Conservation (phyloP, 2,888 invertebrate genomes). For the Standfussiana lucernea region DNA sequence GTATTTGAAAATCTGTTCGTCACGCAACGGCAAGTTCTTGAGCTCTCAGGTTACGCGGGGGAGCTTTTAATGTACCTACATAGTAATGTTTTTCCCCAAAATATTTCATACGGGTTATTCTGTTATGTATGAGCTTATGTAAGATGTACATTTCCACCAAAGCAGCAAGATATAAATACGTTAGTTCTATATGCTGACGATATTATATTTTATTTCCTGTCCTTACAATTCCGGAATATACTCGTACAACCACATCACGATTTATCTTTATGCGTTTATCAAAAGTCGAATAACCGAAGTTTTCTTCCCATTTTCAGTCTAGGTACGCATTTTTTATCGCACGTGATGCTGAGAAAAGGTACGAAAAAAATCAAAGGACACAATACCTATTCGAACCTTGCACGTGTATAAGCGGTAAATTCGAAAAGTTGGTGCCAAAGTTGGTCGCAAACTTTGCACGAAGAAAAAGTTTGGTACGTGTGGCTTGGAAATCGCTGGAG, state of each 20-base stretch:
- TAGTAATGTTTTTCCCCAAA: not conserved
- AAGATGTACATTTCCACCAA: constrained; percentile 14
- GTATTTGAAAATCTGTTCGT: not conserved
- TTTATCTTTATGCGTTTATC: constrained; percentile 65
- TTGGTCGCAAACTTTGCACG: constrained; percentile 45
- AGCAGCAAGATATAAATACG: constrained; percentile 23
- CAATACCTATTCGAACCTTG: constrained; percentile 46
- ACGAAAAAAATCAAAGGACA: constrained; percentile 48
- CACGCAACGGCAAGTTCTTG: not conserved
- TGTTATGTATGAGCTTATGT: not conserved
- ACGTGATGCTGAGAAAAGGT: constrained; percentile 61
- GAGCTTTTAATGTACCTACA: not conserved
- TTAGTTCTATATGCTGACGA: constrained; percentile 43
- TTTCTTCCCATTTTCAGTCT: constrained; percentile 54
- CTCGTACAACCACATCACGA: constrained; percentile 69
- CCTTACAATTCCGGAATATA: constrained; percentile 60
- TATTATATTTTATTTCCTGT: constrained; percentile 63
- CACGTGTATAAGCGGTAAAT: constrained; percentile 57
- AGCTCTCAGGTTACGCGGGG: not conserved
- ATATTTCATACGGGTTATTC: not conserved
- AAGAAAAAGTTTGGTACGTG: constrained; percentile 61
- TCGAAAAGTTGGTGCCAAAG: constrained; percentile 56
- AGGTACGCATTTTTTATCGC: constrained; percentile 63
- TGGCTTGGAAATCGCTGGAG: constrained; percentile 36
- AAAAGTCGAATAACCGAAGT: constrained; percentile 50